These are phyloP conservation scores for Pyrgilauda ruficollis DNA, from an alignment of 2,113 vertebrate species.

Conservation along the genomic window DNA sequence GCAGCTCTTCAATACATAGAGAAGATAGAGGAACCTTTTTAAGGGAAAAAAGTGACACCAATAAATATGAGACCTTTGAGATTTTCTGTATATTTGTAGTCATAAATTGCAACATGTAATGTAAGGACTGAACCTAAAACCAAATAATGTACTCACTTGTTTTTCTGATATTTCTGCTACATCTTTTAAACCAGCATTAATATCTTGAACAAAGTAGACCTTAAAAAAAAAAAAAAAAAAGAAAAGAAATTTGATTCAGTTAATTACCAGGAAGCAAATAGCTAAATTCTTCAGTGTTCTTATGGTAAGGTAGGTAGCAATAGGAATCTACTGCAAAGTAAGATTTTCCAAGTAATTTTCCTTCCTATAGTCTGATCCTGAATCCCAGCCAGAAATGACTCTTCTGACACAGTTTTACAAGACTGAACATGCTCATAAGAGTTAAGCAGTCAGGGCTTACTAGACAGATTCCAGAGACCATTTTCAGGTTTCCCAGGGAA, in stretches of 20 bases:
- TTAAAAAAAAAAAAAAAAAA: slow-evolving; percentile 57
- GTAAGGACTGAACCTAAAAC: background rate
- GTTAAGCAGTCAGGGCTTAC: background rate
- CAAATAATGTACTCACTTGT: slow-evolving; percentile 69
- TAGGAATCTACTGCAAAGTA: background rate
- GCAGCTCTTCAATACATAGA: slow-evolving; percentile 77
- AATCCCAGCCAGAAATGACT: background rate
- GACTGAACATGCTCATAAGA: accelerated
- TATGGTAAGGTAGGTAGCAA: background rate
- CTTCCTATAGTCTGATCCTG: background rate
- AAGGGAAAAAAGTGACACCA: background rate
- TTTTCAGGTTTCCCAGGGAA: background rate
- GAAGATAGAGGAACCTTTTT: slow-evolving; percentile 80
- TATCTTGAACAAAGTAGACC: slow-evolving; percentile 88
- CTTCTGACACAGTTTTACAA: background rate
- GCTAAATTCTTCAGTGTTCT: background rate
- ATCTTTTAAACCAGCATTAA: slow-evolving; percentile 83
- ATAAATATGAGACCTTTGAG: background rate
- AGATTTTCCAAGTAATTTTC: background rate
- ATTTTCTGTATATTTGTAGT: background rate
- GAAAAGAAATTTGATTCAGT: background rate
- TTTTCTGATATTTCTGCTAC: slow-evolving; percentile 62
- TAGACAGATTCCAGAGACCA: background rate
- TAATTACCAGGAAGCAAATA: slow-evolving; percentile 78
- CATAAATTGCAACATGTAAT: background rate